Evolutionary conservation across 2,113 vertebrate genomes (phyloP).

Genomic region (Protobothrops mucrosquamatus): DNA sequence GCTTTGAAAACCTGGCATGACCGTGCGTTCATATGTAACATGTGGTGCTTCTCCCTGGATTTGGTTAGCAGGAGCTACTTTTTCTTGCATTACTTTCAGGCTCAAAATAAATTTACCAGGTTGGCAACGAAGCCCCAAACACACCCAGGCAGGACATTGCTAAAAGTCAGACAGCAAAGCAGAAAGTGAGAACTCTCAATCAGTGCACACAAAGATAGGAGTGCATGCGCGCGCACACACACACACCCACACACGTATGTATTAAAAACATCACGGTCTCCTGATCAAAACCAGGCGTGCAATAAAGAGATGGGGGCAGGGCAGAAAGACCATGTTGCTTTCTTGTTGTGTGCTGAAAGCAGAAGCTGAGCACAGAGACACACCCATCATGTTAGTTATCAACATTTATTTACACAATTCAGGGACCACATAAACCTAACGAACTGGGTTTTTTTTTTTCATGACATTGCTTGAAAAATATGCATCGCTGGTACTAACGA

Average conservation of each 20-base stretch:
- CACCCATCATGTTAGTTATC: background rate
- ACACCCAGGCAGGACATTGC: background rate
- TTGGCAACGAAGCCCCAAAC: background rate
- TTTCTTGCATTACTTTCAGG: background rate
- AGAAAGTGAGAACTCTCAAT: background rate
- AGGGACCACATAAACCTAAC: background rate
- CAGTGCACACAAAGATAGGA: background rate
- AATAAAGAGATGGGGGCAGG: background rate
- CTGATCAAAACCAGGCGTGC: background rate
- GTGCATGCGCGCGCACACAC: background rate
- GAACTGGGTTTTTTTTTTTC: background rate
- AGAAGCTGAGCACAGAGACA: background rate
- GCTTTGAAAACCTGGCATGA: conserved; percentile 23
- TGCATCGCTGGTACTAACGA: background rate
- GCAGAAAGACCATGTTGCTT: background rate
- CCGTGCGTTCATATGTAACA: conserved; percentile 28
- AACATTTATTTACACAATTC: background rate
- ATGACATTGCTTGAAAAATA: background rate
- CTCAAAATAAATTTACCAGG: background rate
- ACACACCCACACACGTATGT: background rate
- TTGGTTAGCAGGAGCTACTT: conserved; percentile 21
- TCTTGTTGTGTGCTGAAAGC: background rate
- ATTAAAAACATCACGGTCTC: background rate
- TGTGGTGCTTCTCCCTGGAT: conserved; percentile 3
- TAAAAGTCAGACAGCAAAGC: conserved; percentile 14